Base-by-base conservation (phyloP, 2,113 vertebrate species). In the Nothoprocta perdicaria region DNA sequence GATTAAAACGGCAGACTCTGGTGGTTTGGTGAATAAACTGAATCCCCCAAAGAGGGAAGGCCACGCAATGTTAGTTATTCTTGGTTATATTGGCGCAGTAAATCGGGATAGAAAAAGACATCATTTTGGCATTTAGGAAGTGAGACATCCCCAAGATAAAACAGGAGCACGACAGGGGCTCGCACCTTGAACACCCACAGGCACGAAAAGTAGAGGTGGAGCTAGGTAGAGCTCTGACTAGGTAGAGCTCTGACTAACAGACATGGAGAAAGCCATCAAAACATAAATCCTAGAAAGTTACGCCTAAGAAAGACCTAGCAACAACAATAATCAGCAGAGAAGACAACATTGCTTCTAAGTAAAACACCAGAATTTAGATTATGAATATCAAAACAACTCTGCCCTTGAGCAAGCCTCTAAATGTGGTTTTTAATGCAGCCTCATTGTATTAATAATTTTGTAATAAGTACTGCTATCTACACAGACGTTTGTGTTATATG, bases 41-140 rank as follows among this genome's bases (percentile, higher is more conserved):
- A 38, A 0, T 33, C 48, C 13, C 66, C 57, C 3, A 5, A 7
- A 50, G 17, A 27, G 38, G 15, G 27, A 23, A 2, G 21, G 46
- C 6, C 6, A 13, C 0, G 2, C 2, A 1, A 2, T 13, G 41
- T 5, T 27, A 23, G 0, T 16, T 15, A 19, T 2, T 2, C 12
- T 15, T 19, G 9, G 5, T 48, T 12, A 21, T 19, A 18, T 4
- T 0, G 12, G 23, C 4, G 33, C 1, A 9, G 16, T 5, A 3
- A 24, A 4, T 3, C 3, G 1, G 46, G 26, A 1, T 3, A 7
- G 46, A 3, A 13, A 24, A 21, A 14, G 35, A 57, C 16, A 17
- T 11, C 35, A 38, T 38, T 38, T 67, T 14, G 41, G 41, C 40
- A 12, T 24, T 24, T 68, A 29, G 6, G 61, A 19, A 72, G 55